Percentiles rank a stretch among this genome's conserved stretches.
These are phyloP conservation scores for Diceros bicornis DNA, from an alignment of 2,797 vertebrate species.

Conservation along the genomic window DNA sequence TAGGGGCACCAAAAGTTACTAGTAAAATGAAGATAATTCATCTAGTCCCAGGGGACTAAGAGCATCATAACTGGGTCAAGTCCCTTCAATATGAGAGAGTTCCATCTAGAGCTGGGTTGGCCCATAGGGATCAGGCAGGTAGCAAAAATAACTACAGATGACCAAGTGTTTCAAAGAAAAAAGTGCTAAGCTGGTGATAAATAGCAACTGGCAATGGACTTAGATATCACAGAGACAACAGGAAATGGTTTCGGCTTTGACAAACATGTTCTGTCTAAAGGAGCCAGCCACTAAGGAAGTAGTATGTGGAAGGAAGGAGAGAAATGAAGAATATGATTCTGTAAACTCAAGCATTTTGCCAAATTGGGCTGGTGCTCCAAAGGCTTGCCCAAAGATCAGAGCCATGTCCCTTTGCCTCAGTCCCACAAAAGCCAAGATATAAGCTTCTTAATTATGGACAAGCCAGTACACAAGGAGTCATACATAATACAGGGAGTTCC, in stretches of 20 bases:
- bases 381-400: not conserved
- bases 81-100: not conserved
- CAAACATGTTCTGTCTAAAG: constrained; percentile 20
- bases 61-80: constrained; percentile 25
- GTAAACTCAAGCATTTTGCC: constrained; percentile 46
- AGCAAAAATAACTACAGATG: constrained; percentile 27
- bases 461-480: not conserved
- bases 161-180: constrained; percentile 29
- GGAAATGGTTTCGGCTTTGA: constrained; percentile 10
- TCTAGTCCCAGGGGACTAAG: constrained; percentile 9
- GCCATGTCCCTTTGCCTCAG: not conserved
- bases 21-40: constrained; percentile 61
- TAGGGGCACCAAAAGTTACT: not conserved
- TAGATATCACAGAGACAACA: not conserved
- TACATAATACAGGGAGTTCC: not conserved
- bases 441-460: not conserved
- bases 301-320: not conserved
- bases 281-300: not conserved
- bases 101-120: not conserved
- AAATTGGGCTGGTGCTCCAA: not conserved
- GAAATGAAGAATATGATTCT: not conserved
- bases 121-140: not conserved
- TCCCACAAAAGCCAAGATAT: not conserved
- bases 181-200: constrained; percentile 35
- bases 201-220: not conserved